Base-by-base conservation (phyloP, 2,113 vertebrate species). In the Nycticebus coucang region DNA sequence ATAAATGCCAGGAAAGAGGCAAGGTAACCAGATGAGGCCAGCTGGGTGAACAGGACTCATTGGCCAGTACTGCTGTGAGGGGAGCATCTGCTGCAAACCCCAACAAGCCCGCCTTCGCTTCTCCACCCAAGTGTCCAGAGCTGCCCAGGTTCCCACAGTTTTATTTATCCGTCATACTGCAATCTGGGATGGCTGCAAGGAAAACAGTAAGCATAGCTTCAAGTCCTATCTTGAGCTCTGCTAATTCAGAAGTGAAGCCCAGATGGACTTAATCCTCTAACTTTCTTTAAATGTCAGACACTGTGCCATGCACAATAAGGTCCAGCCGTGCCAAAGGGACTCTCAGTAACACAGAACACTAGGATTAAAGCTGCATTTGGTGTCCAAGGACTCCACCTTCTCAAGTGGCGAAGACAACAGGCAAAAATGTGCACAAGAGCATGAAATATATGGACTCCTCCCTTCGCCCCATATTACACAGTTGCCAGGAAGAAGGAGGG, bases 1-100 rank as follows among this genome's bases (percentile, higher is more conserved):
- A 75, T 74, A 97, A 84, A 95, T 21, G 50, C 66, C 80, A 62
- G 59, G 35, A 69, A 71, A 95, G 37, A 85, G 21, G 33, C 88
- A 95, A 95, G 41, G 83, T 59, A 87, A 82, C 74, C 78, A 95
- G 87, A 92, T 59, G 66, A 95, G 35, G 64, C 60, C 55, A 89
- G 50, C n/a, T 53, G 79, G 59, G 87, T 84, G 37, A 94, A 77
- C 9, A 22, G 35, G 64, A 55, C 55, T 89, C 17, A 1, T 74
- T 62, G 91, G 28, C 55, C 57, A 15, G 37, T 55, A 30, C 21
- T 14, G n/a, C 88, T 45, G 14, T 28, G 57, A 50, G 21, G 50
- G 41, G 79, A 62, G 71, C 3, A 19, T 45, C 53, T 74, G 59
- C 74, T 0, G 0, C 14, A 35, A 45, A 62, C 9, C 41, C 60